Evolutionary conservation across 2,113 vertebrate genomes (phyloP), one percentile per base, ranked within the genome.

Genomic region (Noctilio leporinus): DNA sequence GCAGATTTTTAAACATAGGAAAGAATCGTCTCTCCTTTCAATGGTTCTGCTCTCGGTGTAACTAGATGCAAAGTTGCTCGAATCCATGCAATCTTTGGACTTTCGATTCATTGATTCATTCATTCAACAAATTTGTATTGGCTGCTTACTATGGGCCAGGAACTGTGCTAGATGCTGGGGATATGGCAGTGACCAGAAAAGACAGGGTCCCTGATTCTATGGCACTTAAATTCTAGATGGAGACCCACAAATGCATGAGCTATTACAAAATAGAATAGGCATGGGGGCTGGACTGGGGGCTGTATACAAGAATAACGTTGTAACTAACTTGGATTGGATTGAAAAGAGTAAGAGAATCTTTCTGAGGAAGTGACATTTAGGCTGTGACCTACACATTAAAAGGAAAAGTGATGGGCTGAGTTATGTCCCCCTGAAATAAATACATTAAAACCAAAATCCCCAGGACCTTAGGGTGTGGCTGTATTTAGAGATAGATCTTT

Each of bases 1-100:
- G 87, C 77, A 94, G 49, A 75, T 78, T 62, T 94, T 97, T 81
- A 93, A 87, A 92, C 59, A 24, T 2, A 91, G 87, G 47, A 64
- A 82, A 91, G 89, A 96, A 82, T 81, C 70, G 55, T 69, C 57
- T 75, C 40, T 87, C 80, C 19, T 84, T 51, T 49, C 70, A 38
- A 38, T 47, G 69, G 51, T 70, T 89, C 94, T 88, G 72, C 84
- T 49, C 59, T 76, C 86, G 26, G 73, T 93, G 83, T 76, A 72
- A 89, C 40, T 30, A 40, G 38, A 91, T 55, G 70, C 64, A 86
- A 91, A 72, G 38, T 67, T 45, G 35, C 57, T 20, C 43, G 43
- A 62, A 80, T 78, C 72, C 83, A 15, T 45, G 65, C 16, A 43
- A 75, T 76, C 26, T 93, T 64, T 62, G 70, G 16, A 86, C 30